A percentile compares a stretch with the other conserved stretches of the same genome.
phyloP scores from a whole-genome alignment of 2,888 invertebrate species.

The Brachypalpus laphriformis region DNA sequence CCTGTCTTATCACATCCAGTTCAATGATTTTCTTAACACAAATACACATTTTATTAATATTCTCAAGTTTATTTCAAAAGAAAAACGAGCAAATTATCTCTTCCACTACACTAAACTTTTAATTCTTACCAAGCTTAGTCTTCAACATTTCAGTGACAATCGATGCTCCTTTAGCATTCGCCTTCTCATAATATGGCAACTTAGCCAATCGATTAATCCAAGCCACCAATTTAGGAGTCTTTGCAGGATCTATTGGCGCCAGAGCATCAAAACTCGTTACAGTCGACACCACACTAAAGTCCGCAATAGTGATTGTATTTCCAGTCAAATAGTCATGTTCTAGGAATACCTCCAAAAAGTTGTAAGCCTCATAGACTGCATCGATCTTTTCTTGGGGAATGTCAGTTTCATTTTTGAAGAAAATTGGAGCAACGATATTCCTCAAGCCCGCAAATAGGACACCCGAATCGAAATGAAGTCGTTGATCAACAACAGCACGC shows the following conservation, averaged over 20 bases:
- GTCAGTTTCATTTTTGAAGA: conserved; percentile 59
- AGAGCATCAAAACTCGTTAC: conserved; percentile 75
- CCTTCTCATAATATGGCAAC: conserved; percentile 78
- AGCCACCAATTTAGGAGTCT: conserved; percentile 76
- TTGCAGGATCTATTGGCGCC: conserved; percentile 75
- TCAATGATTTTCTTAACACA: neutral
- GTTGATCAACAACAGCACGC: conserved; percentile 81
- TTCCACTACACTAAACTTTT: too few relatives aligned
- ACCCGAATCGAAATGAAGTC: conserved; percentile 81
- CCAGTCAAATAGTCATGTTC: conserved; percentile 77
- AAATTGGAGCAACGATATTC: conserved; percentile 76
- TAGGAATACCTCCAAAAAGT: conserved; percentile 79
- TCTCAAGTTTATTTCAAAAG: too few relatives aligned
- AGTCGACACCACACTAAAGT: conserved; percentile 77
- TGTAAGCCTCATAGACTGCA: conserved; percentile 77
- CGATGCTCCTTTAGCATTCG: conserved; percentile 75
- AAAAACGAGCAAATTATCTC: too few relatives aligned
- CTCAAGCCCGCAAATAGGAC: conserved; percentile 79
- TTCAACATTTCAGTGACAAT: conserved; percentile 1
- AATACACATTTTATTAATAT: neutral
- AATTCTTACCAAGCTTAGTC: conserved; percentile 11
- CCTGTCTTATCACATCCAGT: neutral
- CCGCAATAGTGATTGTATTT: conserved; percentile 78
- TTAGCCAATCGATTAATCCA: conserved; percentile 78
- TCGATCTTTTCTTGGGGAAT: conserved; percentile 76